These are phyloP conservation scores for Meta bourneti DNA, from an alignment of 2,888 invertebrate genomes.

Conservation along the genomic window DNA sequence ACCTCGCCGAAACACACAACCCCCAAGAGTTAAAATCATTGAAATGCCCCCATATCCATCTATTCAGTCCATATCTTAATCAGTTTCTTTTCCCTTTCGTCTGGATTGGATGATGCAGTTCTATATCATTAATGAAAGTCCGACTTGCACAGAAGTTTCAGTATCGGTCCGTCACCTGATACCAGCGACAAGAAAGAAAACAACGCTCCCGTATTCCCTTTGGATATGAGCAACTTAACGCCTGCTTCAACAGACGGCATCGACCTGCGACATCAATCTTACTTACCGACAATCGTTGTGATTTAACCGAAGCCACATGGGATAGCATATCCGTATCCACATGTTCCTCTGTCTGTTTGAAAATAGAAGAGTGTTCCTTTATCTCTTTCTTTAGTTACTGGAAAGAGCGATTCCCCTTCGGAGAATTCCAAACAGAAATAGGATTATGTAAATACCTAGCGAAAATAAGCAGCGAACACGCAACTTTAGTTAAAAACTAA, in stretches of 20 bases:
- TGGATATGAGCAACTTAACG: constrained; percentile 31
- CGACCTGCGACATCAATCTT: constrained; percentile 49
- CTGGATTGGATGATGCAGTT: neutral
- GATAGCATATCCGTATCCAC: constrained; percentile 19
- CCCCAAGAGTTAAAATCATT: too few relatives aligned
- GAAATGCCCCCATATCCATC: too few relatives aligned
- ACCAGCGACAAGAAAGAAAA: constrained; percentile 13
- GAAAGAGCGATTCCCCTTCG: neutral
- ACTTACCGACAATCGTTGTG: constrained; percentile 50
- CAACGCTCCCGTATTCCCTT: constrained; percentile 18
- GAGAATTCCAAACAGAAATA: constrained; percentile 2
- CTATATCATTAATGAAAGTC: neutral
- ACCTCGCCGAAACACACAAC: too few relatives aligned
- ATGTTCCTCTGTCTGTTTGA: constrained; percentile 20
- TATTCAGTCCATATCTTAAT: too few relatives aligned
- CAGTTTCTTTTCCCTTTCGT: neutral
- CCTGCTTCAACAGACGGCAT: constrained; percentile 22
- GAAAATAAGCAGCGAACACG: neutral
- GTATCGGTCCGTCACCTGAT: neutral
- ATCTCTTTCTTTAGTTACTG: constrained; percentile 25
- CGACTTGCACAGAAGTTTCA: neutral
- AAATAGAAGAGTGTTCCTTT: constrained; percentile 17
- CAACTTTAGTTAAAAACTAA: too few relatives aligned
- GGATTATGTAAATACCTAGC: neutral
- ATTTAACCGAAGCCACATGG: constrained; percentile 44